These are phyloP conservation scores for Drosophila falleni DNA, from an alignment of 2,888 invertebrate species.

Conservation along the genomic window DNA sequence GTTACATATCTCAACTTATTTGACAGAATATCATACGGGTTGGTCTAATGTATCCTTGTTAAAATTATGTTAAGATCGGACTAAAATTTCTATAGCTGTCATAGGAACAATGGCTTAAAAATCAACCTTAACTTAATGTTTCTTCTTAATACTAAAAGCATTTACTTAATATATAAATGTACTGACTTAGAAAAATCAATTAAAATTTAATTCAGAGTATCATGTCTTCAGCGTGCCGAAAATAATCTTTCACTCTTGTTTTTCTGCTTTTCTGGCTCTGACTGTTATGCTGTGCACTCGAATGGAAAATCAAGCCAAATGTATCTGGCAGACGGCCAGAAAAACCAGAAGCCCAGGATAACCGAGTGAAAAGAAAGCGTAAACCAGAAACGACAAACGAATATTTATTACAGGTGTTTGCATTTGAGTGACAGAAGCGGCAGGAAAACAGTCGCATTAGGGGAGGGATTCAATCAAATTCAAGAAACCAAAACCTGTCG, in stretches of 20 bases:
- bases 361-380: constrained; percentile 47
- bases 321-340: constrained; percentile 73
- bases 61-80: no score
- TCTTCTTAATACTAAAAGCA: no score
- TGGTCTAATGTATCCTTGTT: no score
- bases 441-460: constrained; percentile 51
- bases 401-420: constrained; percentile 80
- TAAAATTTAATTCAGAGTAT: not conserved
- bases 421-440: constrained; percentile 73
- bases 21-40: no score
- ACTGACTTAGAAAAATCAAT: no score
- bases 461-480: constrained; percentile 26
- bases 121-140: no score
- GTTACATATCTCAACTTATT: no score
- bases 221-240: not conserved
- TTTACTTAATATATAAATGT: no score
- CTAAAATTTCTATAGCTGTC: no score
- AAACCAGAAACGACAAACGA: constrained; percentile 72
- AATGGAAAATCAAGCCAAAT: constrained; percentile 76
- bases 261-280: constrained; percentile 16
- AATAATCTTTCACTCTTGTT: not conserved
- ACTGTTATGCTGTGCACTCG: constrained; percentile 58
- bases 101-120: no score
- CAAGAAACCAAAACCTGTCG: constrained; percentile 13
- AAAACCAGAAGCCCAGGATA: constrained; percentile 35